Percentiles rank a stretch among this genome's conserved stretches.
phyloP scores from a whole-genome alignment of 2,888 invertebrate species.

The Cryptosula pallasiana region DNA sequence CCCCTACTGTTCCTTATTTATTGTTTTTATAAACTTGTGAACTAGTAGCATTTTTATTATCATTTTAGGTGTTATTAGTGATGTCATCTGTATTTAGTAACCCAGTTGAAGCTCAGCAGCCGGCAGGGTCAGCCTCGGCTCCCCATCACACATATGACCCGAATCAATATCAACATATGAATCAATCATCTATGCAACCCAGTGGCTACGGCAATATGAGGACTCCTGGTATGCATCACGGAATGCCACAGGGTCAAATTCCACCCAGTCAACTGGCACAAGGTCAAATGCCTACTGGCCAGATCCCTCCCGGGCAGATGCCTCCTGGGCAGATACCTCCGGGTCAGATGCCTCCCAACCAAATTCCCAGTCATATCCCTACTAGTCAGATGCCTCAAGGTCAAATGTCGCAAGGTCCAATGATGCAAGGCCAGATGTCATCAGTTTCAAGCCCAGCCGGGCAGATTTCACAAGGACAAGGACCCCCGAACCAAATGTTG shows the following conservation, averaged over 20 bases:
- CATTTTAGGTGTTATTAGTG: no score
- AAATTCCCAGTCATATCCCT: neutral
- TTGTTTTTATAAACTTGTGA: no score
- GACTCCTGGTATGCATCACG: neutral
- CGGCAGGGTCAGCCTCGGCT: neutral
- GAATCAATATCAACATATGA: slow-evolving; percentile 22
- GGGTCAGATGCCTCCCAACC: no score
- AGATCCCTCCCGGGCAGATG: neutral
- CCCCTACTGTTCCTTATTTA: no score
- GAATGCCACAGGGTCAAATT: neutral
- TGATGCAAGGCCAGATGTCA: neutral
- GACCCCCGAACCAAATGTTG: neutral
- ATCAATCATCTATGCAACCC: neutral
- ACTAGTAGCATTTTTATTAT: no score
- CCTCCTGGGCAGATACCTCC: neutral
- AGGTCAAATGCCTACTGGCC: neutral
- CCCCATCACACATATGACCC: neutral
- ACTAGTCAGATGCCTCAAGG: neutral
- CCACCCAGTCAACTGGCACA: neutral
- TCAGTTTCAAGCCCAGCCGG: no score
- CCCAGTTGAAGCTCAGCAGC: neutral
- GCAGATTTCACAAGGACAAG: neutral
- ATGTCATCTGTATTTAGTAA: slow-evolving; percentile 19
- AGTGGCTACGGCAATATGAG: neutral
- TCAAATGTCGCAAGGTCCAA: neutral